Base-by-base conservation (phyloP, 2,113 vertebrate species). In the Hemichromis elongatus region DNA sequence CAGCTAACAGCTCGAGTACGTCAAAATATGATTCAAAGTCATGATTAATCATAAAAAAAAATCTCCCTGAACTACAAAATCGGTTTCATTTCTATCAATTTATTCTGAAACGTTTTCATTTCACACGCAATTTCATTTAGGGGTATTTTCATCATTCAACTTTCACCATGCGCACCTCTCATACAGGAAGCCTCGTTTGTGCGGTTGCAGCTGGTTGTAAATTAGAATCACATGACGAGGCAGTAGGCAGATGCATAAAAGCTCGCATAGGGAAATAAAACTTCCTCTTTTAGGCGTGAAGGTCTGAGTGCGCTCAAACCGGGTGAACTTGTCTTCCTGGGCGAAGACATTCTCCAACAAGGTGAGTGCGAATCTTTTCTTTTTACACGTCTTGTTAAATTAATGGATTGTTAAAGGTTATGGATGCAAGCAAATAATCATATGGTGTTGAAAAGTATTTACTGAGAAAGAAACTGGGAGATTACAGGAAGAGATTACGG, bases 171-270 rank as follows among this genome's bases (percentile, higher is more conserved):
- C 54, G 45, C 45, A 26, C 18, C 4, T 59, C 66, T 80, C 18
- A 8, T 21, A 35, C 56, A 63, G 14, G 55, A 63, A 16, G 26
- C 13, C 16, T 84, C 40, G 84, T 82, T 82, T 19, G 10, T n/a
- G 81, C 45, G 4, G 2, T 56, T 53, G 79, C 84, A 84, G 85
- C 83, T 84, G 70, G 8, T 53, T 13, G 33, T 63, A 90, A 89
- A 95, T 90, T 70, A 82, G 83, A 81, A 52, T 90, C 90, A 94
- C 89, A 91, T 93, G 94, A 94, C 30, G 2, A 85, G 19, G 6
- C 26, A 18, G 33, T 24, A 35, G 50, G 50, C 79, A 35, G 66
- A 42, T 56, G 54, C 4, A 33, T 54, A 47, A 83, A 57, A 40
- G 59, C 52, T 78, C 45, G 16, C 18, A 28, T 14, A 61, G 56